Base-by-base conservation (phyloP, 1,140 invertebrate species). In the Drosophila malerkotliana region DNA sequence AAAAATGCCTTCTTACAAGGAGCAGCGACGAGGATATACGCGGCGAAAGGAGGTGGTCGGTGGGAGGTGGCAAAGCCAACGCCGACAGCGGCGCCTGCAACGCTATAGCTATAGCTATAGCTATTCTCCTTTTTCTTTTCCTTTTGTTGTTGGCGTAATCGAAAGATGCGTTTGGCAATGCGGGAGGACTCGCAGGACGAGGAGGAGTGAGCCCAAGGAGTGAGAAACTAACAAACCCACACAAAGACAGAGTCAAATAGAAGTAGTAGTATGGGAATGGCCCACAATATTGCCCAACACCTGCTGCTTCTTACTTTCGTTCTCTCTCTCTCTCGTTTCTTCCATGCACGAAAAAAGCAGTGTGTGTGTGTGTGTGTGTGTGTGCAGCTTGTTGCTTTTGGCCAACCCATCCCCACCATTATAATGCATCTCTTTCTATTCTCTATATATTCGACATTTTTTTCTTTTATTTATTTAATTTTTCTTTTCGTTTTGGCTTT, bases 1-100 rank as follows among this genome's bases (percentile, higher is more conserved):
- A 87, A 87, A 87, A 87, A 87, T 87, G 79, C 84, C 83, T 88
- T 83, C 84, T 88, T 88, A 88, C 83, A 88, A 39, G 66, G 64
- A 10, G 63, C 61, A 48, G 55, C 67, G 47, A 37, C 62, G 21
- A 15, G 49, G 34, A 37, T 28, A 32, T 8, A 51, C 28, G 7
- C 12, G n/a, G 8, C 39, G 28, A 18, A 47, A 47, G 28, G 55
- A 10, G 21, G 10, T 15, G 14, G 12, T 24, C 15, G 26, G 30
- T 5, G 24, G 12, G 28, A 37, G 32, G 32, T 26, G 7, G 47
- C 44, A 71, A 60, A 55, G 75, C 58, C 56, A 32, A 57, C 49
- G 61, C 67, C 48, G 21, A 71, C 56, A 60, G 59, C 62, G 68
- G 67, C 41, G 57, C 77, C 37, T 48, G 57, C 56, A 56, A 60